These are phyloP conservation scores for Agriopis aurantiaria DNA, from an alignment of 2,888 invertebrate species.

Conservation along the genomic window DNA sequence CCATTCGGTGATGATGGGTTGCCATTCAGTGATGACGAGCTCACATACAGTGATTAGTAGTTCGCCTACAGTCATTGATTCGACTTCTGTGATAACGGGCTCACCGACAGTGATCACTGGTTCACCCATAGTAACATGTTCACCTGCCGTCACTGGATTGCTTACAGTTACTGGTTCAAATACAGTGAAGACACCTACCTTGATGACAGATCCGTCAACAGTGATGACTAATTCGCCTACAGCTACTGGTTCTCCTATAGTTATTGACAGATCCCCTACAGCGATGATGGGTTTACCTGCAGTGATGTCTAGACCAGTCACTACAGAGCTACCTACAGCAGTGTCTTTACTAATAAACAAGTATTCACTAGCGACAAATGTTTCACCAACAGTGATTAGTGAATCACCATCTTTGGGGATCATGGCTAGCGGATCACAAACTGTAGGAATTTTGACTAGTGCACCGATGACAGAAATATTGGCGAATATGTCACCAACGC, in stretches of 20 bases:
- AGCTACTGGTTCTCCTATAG: background rate
- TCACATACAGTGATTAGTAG: background rate
- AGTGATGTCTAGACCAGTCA: background rate
- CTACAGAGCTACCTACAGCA: background rate
- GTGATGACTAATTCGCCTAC: background rate
- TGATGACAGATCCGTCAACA: background rate
- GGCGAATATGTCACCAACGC: background rate
- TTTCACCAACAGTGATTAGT: background rate
- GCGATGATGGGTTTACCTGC: background rate
- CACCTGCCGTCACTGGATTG: background rate
- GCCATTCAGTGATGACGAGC: background rate
- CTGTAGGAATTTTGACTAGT: slow-evolving; percentile 1
- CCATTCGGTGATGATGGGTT: background rate
- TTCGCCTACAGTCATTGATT: background rate
- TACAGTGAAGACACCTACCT: background rate
- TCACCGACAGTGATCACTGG: background rate
- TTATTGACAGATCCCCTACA: background rate
- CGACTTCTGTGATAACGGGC: background rate
- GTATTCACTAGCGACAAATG: background rate
- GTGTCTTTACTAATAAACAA: background rate
- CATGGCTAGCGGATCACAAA: background rate
- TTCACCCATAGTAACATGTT: background rate
- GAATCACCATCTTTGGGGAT: background rate
- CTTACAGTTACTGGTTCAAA: background rate
- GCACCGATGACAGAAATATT: background rate